Evolutionary conservation across 2,797 vertebrate species (phyloP).

Genomic region (Oreochromis mossambicus): DNA sequence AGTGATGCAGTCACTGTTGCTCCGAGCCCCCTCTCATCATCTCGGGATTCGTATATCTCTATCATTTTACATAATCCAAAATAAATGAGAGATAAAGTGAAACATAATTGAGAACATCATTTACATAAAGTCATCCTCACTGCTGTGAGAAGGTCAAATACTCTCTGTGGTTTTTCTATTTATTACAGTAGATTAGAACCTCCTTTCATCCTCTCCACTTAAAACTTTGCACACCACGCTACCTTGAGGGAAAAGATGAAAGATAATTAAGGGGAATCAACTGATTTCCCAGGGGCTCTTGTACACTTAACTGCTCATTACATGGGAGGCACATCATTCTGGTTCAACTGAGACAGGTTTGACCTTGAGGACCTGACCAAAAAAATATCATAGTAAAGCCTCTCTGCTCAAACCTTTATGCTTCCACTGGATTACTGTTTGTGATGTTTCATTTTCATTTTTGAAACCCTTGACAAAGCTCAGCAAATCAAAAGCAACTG

Average conservation of each 20-base stretch:
- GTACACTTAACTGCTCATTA: constrained; percentile 8
- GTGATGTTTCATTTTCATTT: not conserved
- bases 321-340: not conserved
- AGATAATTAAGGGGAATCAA: constrained; percentile 35
- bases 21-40: not conserved
- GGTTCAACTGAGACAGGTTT: not conserved
- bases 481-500: not conserved
- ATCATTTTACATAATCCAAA: not conserved
- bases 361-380: not conserved
- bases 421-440: not conserved
- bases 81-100: not conserved
- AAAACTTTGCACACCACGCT: not conserved
- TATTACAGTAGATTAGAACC: constrained; percentile 26
- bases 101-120: not conserved
- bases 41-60: not conserved
- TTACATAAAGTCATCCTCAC: not conserved
- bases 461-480: not conserved
- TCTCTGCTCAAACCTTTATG: not conserved
- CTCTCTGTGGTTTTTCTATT: constrained; percentile 7
- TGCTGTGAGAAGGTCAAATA: constrained; percentile 25
- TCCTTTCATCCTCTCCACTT: constrained; percentile 31
- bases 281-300: constrained; percentile 37
- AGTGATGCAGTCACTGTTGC: not conserved
- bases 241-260: constrained; percentile 19
- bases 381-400: not conserved